Percentiles rank a stretch among this genome's conserved stretches.
These are phyloP conservation scores for Dicroscelio sp. DNA, from an alignment of 2,888 invertebrate species.

Conservation along the genomic window DNA sequence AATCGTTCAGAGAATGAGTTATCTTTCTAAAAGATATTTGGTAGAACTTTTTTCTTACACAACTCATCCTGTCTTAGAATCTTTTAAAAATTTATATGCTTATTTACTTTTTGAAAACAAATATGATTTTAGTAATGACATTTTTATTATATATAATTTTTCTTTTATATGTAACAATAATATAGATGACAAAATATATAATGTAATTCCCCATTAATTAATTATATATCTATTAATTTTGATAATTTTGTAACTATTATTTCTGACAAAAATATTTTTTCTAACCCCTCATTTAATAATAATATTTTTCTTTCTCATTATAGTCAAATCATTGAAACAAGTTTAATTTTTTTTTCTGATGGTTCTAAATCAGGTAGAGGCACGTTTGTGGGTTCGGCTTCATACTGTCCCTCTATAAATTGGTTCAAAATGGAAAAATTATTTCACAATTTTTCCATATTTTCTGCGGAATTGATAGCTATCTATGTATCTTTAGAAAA, in stretches of 20 bases:
- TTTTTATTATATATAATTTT: not conserved
- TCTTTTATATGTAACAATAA: not conserved
- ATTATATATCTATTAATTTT: not conserved
- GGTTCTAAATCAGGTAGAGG: conserved; percentile 34
- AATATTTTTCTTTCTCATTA: not conserved
- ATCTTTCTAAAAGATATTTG: conserved; percentile 3
- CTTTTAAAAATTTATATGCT: not conserved
- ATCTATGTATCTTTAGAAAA: not conserved
- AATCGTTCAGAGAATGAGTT: conserved; percentile 8
- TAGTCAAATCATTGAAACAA: not conserved
- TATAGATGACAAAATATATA: not conserved
- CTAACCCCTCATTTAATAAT: not conserved
- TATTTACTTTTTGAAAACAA: too few relatives aligned
- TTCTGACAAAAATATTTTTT: not conserved
- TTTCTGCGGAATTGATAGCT: not conserved
- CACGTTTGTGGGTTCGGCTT: conserved; percentile 9
- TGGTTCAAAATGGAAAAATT: not conserved
- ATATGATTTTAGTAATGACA: not conserved
- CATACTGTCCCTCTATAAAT: not conserved
- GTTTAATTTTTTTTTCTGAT: conserved; percentile 16
- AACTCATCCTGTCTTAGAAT: not conserved
- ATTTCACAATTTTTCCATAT: not conserved
- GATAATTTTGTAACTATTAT: not conserved
- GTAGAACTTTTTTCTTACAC: not conserved
- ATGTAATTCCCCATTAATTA: not conserved